phyloP scores from a whole-genome alignment of 2,797 vertebrate genomes.

The Rhynchotus rufescens region DNA sequence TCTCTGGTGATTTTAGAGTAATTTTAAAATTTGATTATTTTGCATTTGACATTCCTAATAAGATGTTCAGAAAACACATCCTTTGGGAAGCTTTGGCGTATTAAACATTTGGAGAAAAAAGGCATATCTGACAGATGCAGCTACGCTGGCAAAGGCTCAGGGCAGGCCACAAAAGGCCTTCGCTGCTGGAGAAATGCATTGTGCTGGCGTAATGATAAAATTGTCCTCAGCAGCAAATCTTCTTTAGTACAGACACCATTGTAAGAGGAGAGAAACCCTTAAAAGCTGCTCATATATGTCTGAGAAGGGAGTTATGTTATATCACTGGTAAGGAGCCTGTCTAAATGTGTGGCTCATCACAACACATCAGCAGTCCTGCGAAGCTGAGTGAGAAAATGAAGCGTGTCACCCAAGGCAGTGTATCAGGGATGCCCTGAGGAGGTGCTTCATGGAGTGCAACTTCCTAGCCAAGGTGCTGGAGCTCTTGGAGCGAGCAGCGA shows the following conservation, averaged over 20 bases:
- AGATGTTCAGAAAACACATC: neutral
- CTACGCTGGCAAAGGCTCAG: accelerated
- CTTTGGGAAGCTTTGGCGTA: neutral
- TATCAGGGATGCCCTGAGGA: neutral
- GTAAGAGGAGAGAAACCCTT: neutral
- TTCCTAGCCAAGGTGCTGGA: neutral
- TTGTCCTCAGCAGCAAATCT: neutral
- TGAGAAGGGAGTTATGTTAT: neutral
- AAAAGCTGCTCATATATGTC: neutral
- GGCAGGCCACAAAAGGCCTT: neutral
- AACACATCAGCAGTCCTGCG: neutral
- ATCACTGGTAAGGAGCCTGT: neutral
- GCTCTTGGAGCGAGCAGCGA: neutral
- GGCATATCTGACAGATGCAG: neutral
- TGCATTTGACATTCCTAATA: neutral
- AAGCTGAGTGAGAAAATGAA: neutral
- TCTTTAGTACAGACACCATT: neutral
- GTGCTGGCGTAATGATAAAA: neutral
- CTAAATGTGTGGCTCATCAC: neutral
- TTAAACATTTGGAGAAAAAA: neutral
- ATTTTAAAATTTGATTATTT: neutral
- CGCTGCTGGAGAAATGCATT: neutral
- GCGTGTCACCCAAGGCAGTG: neutral
- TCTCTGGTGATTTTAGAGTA: neutral
- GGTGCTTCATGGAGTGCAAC: neutral